phyloP scores from a whole-genome alignment of 2,113 vertebrate species.

The Calidris pygmaea region DNA sequence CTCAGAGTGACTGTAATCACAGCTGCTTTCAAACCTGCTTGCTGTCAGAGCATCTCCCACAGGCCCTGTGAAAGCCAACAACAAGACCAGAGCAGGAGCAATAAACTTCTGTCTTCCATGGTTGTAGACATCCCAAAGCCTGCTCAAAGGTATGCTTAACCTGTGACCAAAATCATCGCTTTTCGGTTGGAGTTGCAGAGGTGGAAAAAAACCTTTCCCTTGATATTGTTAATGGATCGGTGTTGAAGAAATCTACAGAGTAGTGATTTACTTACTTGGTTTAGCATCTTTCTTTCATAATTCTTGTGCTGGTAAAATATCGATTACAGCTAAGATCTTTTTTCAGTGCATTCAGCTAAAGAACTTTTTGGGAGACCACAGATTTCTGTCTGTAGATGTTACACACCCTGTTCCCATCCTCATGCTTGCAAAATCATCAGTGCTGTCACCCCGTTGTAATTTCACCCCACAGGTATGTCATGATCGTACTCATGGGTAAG shows the following conservation, averaged over 20 bases:
- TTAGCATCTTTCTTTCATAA: neutral
- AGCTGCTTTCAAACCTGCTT: constrained; percentile 22
- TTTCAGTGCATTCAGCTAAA: neutral
- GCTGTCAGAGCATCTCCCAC: constrained; percentile 6
- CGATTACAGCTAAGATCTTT: neutral
- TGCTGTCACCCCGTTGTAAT: neutral
- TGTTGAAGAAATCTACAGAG: neutral
- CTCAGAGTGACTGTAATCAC: neutral
- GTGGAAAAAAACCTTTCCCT: neutral
- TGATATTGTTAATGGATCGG: neutral
- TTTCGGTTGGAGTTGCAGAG: neutral
- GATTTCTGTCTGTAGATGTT: neutral
- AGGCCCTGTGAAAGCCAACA: neutral
- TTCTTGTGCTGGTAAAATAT: neutral
- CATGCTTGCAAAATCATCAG: neutral
- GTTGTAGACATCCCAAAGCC: constrained; percentile 39
- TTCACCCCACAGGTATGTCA: neutral
- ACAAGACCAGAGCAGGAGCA: constrained; percentile 21
- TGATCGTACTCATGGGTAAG: neutral
- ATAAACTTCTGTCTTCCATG: constrained; percentile 11
- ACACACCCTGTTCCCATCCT: neutral
- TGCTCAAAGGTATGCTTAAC: constrained; percentile 7
- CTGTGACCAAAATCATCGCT: neutral
- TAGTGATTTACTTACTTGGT: neutral
- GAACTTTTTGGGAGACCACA: neutral